phyloP scores from a whole-genome alignment of 2,113 vertebrate species.

The Hippocampus comes region DNA sequence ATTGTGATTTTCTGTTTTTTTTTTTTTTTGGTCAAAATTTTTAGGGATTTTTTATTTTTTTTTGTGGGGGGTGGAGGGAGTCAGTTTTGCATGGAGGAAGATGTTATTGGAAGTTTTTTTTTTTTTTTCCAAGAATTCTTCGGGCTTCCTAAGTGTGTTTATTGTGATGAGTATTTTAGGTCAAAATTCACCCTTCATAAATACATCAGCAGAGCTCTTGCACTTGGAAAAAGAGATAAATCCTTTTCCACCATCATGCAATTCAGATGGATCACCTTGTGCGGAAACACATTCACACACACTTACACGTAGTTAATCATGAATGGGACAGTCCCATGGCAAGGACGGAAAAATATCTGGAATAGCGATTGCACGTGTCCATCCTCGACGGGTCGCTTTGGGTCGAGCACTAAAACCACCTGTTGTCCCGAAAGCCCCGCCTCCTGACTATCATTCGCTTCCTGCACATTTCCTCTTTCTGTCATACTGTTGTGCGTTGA shows the following conservation, averaged over 20 bases:
- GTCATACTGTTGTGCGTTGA: conserved; percentile 25
- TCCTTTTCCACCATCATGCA: conserved; percentile 49
- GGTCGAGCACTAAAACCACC: conserved; percentile 32
- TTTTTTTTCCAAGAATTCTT: background rate
- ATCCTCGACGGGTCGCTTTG: conserved; percentile 29
- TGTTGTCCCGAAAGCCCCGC: conserved; percentile 31
- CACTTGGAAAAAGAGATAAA: conserved; percentile 40
- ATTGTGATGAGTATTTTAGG: background rate
- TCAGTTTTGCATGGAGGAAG: too few species aligned
- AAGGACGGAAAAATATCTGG: conserved; percentile 56
- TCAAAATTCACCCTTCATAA: background rate
- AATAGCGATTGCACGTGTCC: conserved; percentile 49
- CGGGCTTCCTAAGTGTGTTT: background rate
- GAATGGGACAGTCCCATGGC: conserved; percentile 47
- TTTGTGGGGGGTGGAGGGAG: too few species aligned
- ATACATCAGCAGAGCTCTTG: conserved; percentile 36
- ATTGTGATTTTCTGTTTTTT: too few species aligned
- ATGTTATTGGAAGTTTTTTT: too few species aligned
- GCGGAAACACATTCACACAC: conserved; percentile 20
- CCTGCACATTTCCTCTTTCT: conserved; percentile 59
- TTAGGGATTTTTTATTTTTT: too few species aligned
- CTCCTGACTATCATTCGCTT: conserved; percentile 57
- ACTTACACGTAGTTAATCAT: conserved; percentile 52
- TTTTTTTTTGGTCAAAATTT: too few species aligned
- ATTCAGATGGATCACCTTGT: conserved; percentile 55